A percentile compares a stretch with the other conserved stretches of the same genome.
phyloP scores from a whole-genome alignment of 2,797 vertebrate genomes.

The Pangasius mekongensis region DNA sequence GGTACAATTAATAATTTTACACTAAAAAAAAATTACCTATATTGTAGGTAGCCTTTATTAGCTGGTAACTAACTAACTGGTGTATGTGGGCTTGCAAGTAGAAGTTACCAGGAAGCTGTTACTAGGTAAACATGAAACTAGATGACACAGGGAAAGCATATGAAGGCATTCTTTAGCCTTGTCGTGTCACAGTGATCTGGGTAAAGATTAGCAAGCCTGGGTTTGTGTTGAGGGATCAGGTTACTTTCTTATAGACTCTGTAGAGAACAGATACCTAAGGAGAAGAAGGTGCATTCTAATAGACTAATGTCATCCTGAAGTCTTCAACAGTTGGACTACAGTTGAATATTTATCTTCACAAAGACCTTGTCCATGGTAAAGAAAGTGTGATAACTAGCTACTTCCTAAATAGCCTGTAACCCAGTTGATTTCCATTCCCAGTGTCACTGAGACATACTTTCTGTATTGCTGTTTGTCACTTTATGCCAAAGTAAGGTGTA shows the following conservation, averaged over 20 bases:
- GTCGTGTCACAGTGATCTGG: constrained; percentile 49
- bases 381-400: neutral
- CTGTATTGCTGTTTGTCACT: neutral
- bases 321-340: neutral
- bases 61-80: neutral
- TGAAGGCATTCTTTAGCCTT: constrained; percentile 39
- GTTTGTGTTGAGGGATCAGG: constrained; percentile 58
- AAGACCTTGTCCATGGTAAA: neutral
- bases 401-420: neutral
- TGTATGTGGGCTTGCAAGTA: neutral
- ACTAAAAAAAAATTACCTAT: neutral
- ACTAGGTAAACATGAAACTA: constrained; percentile 50
- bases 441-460: neutral
- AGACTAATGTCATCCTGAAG: neutral
- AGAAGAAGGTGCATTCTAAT: constrained; percentile 8
- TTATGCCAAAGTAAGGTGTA: neutral
- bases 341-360: neutral
- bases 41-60: neutral
- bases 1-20: neutral
- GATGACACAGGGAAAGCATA: constrained; percentile 10
- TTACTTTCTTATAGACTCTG: constrained; percentile 58
- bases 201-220: constrained; percentile 59
- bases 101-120: constrained; percentile 19
- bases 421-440: neutral
- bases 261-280: constrained; percentile 56